Conservation (phyloP, 2,113 vertebrate species). For the Accipiter virgatus region DNA sequence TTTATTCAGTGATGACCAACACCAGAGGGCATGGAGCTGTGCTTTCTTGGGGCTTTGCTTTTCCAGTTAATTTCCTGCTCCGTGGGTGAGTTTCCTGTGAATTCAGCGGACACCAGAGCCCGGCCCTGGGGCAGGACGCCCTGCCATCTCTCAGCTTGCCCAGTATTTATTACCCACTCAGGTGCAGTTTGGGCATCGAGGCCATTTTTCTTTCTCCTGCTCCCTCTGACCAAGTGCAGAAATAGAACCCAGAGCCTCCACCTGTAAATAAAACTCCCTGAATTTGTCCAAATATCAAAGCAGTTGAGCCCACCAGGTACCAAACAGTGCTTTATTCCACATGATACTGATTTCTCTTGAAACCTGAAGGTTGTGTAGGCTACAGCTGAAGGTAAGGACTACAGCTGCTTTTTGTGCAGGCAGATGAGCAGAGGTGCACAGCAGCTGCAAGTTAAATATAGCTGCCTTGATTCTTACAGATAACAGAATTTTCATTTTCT, state of each 20-base stretch:
- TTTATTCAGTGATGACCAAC: neutral
- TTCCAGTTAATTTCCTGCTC: neutral
- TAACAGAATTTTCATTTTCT: neutral
- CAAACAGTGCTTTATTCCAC: neutral
- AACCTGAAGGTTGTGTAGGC: neutral
- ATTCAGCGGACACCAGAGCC: neutral
- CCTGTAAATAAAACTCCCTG: neutral
- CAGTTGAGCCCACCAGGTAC: neutral
- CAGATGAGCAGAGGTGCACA: neutral
- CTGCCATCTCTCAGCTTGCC: neutral
- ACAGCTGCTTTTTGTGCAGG: neutral
- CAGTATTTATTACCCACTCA: neutral
- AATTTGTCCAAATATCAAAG: constrained; percentile 10
- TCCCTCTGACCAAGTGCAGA: neutral
- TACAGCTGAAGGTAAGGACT: neutral
- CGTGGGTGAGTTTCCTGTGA: neutral
- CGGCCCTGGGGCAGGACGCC: neutral
- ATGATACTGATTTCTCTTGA: neutral
- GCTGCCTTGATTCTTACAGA: neutral
- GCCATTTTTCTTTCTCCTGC: neutral
- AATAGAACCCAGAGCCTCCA: neutral
- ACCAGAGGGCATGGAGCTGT: neutral
- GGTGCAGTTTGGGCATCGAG: neutral
- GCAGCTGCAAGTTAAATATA: constrained; percentile 15
- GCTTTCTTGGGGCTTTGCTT: neutral